Evolutionary conservation across 2,888 invertebrate species (phyloP).

Genomic region (Phortica magna): DNA sequence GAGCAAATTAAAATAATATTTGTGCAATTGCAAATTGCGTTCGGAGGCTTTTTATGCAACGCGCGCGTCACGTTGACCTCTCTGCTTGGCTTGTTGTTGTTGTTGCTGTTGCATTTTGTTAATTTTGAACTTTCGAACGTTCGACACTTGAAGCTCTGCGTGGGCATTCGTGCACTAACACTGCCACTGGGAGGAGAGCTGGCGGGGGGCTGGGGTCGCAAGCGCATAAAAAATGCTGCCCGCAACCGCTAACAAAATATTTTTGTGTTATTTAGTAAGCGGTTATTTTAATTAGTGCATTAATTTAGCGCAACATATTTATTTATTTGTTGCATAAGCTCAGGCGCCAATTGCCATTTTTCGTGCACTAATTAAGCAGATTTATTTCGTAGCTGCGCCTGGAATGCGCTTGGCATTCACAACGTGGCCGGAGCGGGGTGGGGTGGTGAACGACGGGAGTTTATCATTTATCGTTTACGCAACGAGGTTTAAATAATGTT

Average conservation of each 20-base stretch:
- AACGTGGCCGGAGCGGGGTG: not conserved
- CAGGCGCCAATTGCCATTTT: slow-evolving; percentile 1
- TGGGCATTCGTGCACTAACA: not conserved
- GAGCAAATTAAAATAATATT: slow-evolving; percentile 24
- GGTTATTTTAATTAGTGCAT: slow-evolving; percentile 33
- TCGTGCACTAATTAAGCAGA: slow-evolving; percentile 27
- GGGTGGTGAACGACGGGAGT: not conserved
- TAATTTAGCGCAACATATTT: slow-evolving; percentile 27
- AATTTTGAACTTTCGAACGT: slow-evolving; percentile 29
- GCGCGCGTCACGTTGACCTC: not conserved
- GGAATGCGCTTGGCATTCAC: not conserved
- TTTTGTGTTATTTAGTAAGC: slow-evolving; percentile 35
- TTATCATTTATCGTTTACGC: slow-evolving; percentile 29
- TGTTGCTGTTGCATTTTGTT: slow-evolving; percentile 3
- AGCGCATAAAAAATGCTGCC: not conserved
- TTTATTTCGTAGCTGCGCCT: not conserved
- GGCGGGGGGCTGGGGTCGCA: not conserved
- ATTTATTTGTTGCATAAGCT: slow-evolving; percentile 22
- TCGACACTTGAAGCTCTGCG: not conserved
- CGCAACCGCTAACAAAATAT: slow-evolving; percentile 33
- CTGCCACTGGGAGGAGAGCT: not conserved
- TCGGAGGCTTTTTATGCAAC: not conserved
- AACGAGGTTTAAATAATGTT: slow-evolving; percentile 13
- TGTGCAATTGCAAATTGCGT: slow-evolving; percentile 14
- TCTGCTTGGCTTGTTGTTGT: not conserved